phyloP scores from a whole-genome alignment of 1,140 invertebrate genomes.

The Ptiloglossa arizonensis region DNA sequence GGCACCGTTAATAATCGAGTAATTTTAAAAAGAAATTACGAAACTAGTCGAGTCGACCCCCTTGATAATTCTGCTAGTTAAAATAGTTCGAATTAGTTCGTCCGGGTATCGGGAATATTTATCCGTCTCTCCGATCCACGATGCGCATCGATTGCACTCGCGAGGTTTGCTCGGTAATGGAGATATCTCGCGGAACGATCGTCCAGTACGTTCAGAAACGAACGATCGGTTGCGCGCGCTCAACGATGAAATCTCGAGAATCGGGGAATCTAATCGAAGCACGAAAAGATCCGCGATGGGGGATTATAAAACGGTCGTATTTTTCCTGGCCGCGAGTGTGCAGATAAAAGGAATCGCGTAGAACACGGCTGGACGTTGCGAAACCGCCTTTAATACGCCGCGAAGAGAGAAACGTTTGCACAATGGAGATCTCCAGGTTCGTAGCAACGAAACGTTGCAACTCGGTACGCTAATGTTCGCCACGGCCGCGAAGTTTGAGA shows the following conservation, averaged over 20 bases:
- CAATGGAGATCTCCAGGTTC: conserved; percentile 5
- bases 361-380: not conserved
- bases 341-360: conserved; percentile 24
- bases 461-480: not conserved
- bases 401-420: not conserved
- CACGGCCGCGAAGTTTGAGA: not conserved
- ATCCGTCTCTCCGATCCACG: not conserved
- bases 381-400: not conserved
- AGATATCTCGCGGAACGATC: not conserved
- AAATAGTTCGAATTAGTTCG: too few species aligned
- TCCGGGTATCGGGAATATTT: too few species aligned
- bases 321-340: not conserved
- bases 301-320: not conserved
- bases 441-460: conserved; percentile 11
- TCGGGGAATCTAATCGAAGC: too few species aligned
- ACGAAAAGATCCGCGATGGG: not conserved
- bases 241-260: not conserved
- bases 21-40: too few species aligned
- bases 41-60: too few species aligned
- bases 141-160: not conserved
- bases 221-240: too few species aligned
- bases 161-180: not conserved
- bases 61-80: too few species aligned
- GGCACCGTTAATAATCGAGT: too few species aligned
- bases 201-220: not conserved